phyloP scores from a whole-genome alignment of 1,140 invertebrate genomes.

The Bombyx mandarina region DNA sequence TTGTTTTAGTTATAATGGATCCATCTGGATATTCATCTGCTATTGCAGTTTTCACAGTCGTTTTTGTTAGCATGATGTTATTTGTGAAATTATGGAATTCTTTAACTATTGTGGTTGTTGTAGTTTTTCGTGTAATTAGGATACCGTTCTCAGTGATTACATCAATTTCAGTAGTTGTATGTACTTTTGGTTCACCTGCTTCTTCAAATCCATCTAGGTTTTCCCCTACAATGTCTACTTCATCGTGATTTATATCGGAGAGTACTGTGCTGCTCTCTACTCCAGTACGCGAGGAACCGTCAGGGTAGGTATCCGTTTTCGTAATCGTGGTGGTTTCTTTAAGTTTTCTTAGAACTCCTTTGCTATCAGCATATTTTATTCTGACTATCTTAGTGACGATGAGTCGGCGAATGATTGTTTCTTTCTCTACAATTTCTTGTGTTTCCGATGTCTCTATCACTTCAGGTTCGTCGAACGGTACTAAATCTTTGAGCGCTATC shows the following conservation, averaged over 20 bases:
- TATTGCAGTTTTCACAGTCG: conserved; percentile 43
- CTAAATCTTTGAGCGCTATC: conserved; percentile 27
- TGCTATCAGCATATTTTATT: conserved; percentile 32
- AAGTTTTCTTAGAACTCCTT: conserved; percentile 35
- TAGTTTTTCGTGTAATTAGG: conserved; percentile 45
- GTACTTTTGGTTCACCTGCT: conserved; percentile 35
- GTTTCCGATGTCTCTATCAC: conserved; percentile 28
- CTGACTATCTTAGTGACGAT: conserved; percentile 34
- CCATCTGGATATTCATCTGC: conserved; percentile 63
- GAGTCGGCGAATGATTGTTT: conserved; percentile 27
- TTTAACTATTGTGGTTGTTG: conserved; percentile 39
- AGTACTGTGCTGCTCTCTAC: conserved; percentile 30
- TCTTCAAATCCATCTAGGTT: conserved; percentile 40
- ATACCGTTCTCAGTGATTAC: conserved; percentile 38
- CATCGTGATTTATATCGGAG: conserved; percentile 25
- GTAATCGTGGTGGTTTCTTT: conserved; percentile 46
- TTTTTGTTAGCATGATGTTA: conserved; percentile 46
- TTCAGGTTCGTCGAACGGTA: conserved; percentile 27
- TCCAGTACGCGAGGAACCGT: conserved; percentile 35
- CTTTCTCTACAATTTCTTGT: conserved; percentile 30
- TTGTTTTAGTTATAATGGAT: conserved; percentile 51
- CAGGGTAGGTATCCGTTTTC: conserved; percentile 44
- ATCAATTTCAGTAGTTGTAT: conserved; percentile 32
- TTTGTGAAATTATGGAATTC: conserved; percentile 30
- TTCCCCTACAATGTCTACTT: conserved; percentile 25